phyloP scores from a whole-genome alignment of 2,888 invertebrate species.

The Xestia ashworthii region DNA sequence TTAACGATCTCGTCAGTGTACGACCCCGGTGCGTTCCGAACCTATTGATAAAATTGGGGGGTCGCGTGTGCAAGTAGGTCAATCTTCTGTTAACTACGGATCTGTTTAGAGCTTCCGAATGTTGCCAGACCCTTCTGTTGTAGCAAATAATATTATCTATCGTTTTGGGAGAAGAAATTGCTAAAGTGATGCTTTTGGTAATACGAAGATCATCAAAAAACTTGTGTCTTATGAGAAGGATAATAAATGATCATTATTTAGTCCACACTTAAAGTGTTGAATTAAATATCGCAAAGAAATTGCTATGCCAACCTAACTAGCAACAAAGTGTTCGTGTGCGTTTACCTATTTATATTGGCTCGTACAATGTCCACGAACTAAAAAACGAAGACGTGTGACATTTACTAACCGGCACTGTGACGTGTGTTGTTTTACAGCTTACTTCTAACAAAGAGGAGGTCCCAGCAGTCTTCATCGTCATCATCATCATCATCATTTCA shows the following conservation, averaged over 20 bases:
- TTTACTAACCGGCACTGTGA: not conserved
- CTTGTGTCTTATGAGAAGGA: not conserved
- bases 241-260: not conserved
- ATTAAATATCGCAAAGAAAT: not conserved
- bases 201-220: not conserved
- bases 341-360: not conserved
- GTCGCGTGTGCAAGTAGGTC: constrained; percentile 55
- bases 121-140: constrained; percentile 45
- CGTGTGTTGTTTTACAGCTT: not conserved
- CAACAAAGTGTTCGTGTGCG: not conserved
- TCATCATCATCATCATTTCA: no score
- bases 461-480: no score
- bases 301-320: not conserved
- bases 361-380: not conserved
- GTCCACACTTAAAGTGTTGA: not conserved
- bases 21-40: constrained; percentile 29
- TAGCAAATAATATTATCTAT: constrained; percentile 34
- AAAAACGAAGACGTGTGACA: not conserved
- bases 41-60: constrained; percentile 43
- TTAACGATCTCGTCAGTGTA: constrained; percentile 5
- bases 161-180: constrained; percentile 8
- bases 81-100: constrained; percentile 52
- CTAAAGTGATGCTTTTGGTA: not conserved
- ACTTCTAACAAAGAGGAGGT: not conserved
- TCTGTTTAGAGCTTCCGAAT: constrained; percentile 37